Percentiles rank a stretch among this genome's conserved stretches.
Evolutionary conservation across 1,140 invertebrate species (phyloP).

Genomic region (Oncopeltus fasciatus): DNA sequence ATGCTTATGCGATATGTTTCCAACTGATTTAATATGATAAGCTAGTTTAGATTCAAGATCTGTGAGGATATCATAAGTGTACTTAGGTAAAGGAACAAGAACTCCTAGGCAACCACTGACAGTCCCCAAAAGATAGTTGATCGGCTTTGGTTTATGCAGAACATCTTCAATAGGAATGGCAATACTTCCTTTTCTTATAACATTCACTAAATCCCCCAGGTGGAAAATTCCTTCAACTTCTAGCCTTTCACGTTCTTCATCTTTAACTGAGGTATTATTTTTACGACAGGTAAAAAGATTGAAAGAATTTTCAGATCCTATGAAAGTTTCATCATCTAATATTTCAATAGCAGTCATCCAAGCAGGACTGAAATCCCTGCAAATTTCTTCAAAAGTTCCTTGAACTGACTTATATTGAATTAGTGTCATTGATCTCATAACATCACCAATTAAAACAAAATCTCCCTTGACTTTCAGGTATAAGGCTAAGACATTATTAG

Average conservation of each 20-base stretch:
- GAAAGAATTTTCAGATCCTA: slow-evolving; percentile 87
- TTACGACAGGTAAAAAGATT: slow-evolving; percentile 93
- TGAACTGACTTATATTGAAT: slow-evolving; percentile 94
- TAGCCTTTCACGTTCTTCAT: slow-evolving; percentile 90
- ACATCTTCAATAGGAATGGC: slow-evolving; percentile 87
- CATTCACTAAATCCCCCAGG: slow-evolving; percentile 92
- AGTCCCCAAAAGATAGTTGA: slow-evolving; percentile 79
- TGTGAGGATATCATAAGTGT: slow-evolving; percentile 75
- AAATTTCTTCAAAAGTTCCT: slow-evolving; percentile 93
- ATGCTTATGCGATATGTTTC: slow-evolving; percentile 82
- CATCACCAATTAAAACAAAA: slow-evolving; percentile 90
- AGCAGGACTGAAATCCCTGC: slow-evolving; percentile 88
- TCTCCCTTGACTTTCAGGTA: slow-evolving; percentile 95
- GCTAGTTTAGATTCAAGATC: slow-evolving; percentile 73
- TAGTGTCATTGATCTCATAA: slow-evolving; percentile 91
- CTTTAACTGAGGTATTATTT: slow-evolving; percentile 86
- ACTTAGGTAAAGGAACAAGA: slow-evolving; percentile 77
- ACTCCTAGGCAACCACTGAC: slow-evolving; percentile 86
- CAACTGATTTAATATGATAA: slow-evolving; percentile 84
- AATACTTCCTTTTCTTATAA: slow-evolving; percentile 85
- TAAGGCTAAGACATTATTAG: slow-evolving; percentile 90
- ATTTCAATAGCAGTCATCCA: slow-evolving; percentile 98
- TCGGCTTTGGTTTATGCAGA: slow-evolving; percentile 62
- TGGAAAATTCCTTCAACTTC: slow-evolving; percentile 88
- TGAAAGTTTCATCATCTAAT: slow-evolving; percentile 91